Base-by-base conservation (phyloP, 2,113 vertebrate species). In the Excalfactoria chinensis region DNA sequence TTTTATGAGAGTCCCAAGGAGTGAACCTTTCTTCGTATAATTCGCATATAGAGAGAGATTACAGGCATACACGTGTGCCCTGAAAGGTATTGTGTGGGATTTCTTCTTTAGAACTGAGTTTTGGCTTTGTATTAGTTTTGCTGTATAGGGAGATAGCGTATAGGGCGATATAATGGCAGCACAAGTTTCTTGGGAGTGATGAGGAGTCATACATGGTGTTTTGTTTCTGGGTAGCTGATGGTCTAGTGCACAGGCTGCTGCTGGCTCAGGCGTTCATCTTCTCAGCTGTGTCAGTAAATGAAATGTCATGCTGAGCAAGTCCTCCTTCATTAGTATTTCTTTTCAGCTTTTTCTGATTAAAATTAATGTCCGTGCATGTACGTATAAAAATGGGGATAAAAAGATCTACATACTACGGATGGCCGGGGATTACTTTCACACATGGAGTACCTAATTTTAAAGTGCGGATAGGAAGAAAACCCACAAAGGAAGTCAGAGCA, bases 261-360 rank as follows among this genome's bases (percentile, higher is more conserved):
- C 75, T 78, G 69, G 55, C 79, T 95, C 79, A 76, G 70, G 30
- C 53, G 66, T 94, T 94, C 84, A 92, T 95, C 91, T 94, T 91
- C 69, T 82, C 55, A 48, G 72, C 79, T 77, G 17, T 8, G 89
- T 60, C 71, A 84, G 49, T 83, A 91, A 96, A 93, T 92, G 87
- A 95, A 95, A 87, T 91, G 88, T 91, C 88, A 90, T 85, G 73
- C 73, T 73, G 77, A 93, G 88, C 83, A 96, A 89, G 64, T 91
- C 34, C n/a, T 79, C 72, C 75, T 92, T 90, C 82, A 86, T 55
- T 89, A 73, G 55, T 46, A 84, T 93, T 94, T 94, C 62, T 73
- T 69, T 51, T 51, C 34, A 22, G 74, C 77, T 77, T 90, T 94
- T 43, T 40, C 70, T 77, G 75, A 92, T 93, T 69, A 76, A 90